Conservation (phyloP, 2,888 invertebrate species). For the Folsomia manolachei region DNA sequence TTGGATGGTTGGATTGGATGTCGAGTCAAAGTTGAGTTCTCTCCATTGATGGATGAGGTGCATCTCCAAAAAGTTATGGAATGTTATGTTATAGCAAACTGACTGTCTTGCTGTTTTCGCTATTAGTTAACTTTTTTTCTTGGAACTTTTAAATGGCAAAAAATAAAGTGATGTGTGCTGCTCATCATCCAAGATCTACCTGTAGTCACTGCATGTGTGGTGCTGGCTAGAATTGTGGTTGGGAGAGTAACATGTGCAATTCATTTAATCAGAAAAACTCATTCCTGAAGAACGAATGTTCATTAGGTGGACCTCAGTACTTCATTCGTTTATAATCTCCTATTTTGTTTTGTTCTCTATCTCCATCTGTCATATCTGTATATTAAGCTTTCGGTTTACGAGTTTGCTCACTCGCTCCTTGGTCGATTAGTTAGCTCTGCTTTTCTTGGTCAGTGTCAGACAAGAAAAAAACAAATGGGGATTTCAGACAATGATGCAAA, state of each 20-base stretch:
- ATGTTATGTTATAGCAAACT: neutral
- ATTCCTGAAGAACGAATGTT: constrained; percentile 16
- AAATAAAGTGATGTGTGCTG: constrained; percentile 17
- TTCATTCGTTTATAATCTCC: constrained; percentile 11
- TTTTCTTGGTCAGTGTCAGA: neutral
- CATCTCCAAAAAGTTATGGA: constrained; percentile 4
- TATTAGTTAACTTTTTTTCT: constrained; percentile 6
- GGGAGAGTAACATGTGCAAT: neutral
- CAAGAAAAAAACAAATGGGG: neutral
- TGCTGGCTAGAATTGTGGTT: neutral
- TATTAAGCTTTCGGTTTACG: too few relatives aligned
- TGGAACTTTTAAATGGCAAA: constrained; percentile 15
- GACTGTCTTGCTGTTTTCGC: constrained; percentile 2
- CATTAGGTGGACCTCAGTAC: neutral
- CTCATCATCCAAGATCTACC: too few relatives aligned
- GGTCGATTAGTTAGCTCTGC: too few relatives aligned
- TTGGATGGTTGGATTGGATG: neutral
- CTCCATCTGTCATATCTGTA: too few relatives aligned
- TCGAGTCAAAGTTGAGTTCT: constrained; percentile 20
- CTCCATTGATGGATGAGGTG: constrained; percentile 19
- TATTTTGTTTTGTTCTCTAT: constrained; percentile 9
- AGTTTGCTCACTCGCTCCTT: too few relatives aligned
- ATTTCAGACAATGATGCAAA: neutral
- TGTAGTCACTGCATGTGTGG: neutral
- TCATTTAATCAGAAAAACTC: constrained; percentile 19